Evolutionary conservation across 1,140 invertebrate genomes (phyloP), one percentile per base, ranked within the genome.

Genomic region (Campoletis sonorensis): DNA sequence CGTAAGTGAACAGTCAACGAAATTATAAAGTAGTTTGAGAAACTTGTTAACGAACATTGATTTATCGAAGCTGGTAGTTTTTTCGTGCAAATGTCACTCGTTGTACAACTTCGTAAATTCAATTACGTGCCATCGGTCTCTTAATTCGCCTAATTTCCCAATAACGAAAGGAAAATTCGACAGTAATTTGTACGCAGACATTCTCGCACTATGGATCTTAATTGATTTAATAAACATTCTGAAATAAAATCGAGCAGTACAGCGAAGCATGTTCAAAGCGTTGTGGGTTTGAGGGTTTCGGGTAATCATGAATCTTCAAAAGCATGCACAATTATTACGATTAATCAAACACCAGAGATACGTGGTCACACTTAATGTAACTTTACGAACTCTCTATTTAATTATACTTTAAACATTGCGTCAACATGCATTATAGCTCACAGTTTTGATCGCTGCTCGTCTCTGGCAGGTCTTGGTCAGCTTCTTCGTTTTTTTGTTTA

Each of bases 391-490:
- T 73, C 37, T 73, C 37, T 49, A 73, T n/a, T 1, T 40, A 58
- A 58, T 18, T 37, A 7, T 73, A 77, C 1, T 18, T n/a, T 30
- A 18, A 77, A 77, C 75, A 77, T 77, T 61, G 51, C 64, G 61
- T 49, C 15, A 79, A 45, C 77, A 49, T 79, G 77, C 77, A 49
- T 68, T 30, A 23, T 79, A 68, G 77, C 77, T 79, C 64, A 79
- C 77, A 79, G 77, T 79, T 79, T 79, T 68, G 58, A 77, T 77
- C 30, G 75, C 75, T 61, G 51, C 54, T 61, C 58, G 51, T 77
- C 51, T 77, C 16, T 21, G 54, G 54, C 54, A 77, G 51, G 51
- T 77, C 45, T 51, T 16, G 51, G 51, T 64, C 37, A 23, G 26
- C 16, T 61, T 77, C 75, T 77, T 77, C 75, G 18, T 77, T 77